Base-by-base conservation (phyloP, 1,140 invertebrate species). In the Neodiprion lecontei region DNA sequence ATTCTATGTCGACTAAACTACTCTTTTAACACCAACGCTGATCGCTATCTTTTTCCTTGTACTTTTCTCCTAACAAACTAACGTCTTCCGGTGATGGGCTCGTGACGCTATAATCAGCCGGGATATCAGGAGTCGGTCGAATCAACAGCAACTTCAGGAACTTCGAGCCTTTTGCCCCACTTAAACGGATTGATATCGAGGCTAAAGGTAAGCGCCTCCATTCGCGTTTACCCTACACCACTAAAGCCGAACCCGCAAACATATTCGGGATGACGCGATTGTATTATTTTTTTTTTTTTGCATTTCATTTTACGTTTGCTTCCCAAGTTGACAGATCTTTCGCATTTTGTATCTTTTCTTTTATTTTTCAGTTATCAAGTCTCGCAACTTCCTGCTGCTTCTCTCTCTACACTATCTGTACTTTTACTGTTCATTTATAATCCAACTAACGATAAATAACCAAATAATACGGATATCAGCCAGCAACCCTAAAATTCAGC, bases 171-270 rank as follows among this genome's bases (percentile, higher is more conserved):
- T 78, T 89, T 93, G 86, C 93, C 93, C 72, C 91, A 93, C 84
- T 91, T 94, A 81, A 92, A 91, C 85, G 90, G 90, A 82, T 88
- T 94, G 83, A 90, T 94, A 78, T 91, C 91, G 80, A 92, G 91
- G 84, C 84, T 94, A 77, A 92, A 94, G 93, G 93, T 94, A 91
- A 93, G 91, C 76, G 76, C 76, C 73, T 77, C 65, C 1, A 2
- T 48, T 49, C 23, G 48, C 9, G 28, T 40, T 40, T 40, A 3
- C 28, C 28, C 2, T 40, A 40, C 28, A 40, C 28, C 28, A 40
- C 28, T 40, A 1, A 40, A 40, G 5, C 1, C 28, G 28, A 40
- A 40, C 28, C 28, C 28, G 28, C 28, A 40, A 5, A 40, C 28
- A 0, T 40, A 40, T 40, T 3, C 28, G 28, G 28, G 1, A 40